Base-by-base conservation (phyloP, 2,888 invertebrate genomes). In the Ophion costatus region DNA sequence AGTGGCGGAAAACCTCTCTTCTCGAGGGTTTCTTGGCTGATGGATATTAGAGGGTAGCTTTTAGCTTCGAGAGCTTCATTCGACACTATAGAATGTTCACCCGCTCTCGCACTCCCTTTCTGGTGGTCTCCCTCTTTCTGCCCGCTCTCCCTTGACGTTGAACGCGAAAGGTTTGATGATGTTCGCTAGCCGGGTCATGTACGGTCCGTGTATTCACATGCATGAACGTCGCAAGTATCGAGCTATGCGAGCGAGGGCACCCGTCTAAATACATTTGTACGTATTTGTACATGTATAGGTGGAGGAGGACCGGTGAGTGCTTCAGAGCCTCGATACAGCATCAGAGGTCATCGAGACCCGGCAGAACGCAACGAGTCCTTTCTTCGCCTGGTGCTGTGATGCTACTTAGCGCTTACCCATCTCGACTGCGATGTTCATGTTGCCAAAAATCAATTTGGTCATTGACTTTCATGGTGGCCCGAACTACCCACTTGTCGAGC, bases 51-150 rank as follows among this genome's bases (percentile, higher is more conserved):
- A 70, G 80, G 80, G 80, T 79, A 59, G 86, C 87, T 87, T 86
- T 87, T 86, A 87, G 84, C 87, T 63, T 84, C 84, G 84, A 86
- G 82, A 87, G 85, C 81, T 82, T 73, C 73, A 61, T 77, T 73
- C 80, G 76, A 76, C 80, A 77, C 33, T 76, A 63, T 73, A 76
- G 71, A 83, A 79, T 57, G 42, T 56, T 56, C 56, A 20, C 71
- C 29, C 29, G 29, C 45, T 45, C 69, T 45, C 71, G 7, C 22
- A 33, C 69, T 70, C 70, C 38, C 20, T 56, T 22, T 51, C 51
- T 42, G 17, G 10, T 14, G 22, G 9, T 63, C 33, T 71, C 56
- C 56, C 56, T 57, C 57, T 67, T 45, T 10, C 42, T 20, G 22
- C 22, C 45, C 20, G 17, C 59, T 22, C n/a, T 56, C 56, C 17